A percentile compares a stretch with the other conserved stretches of the same genome.
Evolutionary conservation across 2,888 invertebrate genomes (phyloP).

Genomic region (Tiphia femorata): DNA sequence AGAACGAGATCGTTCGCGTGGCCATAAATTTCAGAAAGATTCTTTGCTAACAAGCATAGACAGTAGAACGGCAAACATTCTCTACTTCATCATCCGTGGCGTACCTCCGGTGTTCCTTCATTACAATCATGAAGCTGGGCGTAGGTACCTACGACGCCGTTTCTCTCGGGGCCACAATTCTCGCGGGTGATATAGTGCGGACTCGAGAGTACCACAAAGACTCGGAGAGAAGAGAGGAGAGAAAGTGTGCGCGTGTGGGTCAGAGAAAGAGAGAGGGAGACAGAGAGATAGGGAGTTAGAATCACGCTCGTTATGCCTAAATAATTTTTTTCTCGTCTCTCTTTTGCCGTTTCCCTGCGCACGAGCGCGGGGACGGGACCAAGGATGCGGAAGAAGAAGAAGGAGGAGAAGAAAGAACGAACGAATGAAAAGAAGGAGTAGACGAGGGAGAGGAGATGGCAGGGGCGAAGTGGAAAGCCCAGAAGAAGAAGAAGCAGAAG

Average conservation of each 20-base stretch:
- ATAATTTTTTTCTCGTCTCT: constrained; percentile 43
- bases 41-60: constrained; percentile 39
- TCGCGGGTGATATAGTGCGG: constrained; percentile 43
- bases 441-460: constrained; percentile 18
- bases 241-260: not conserved
- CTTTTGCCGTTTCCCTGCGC: not conserved
- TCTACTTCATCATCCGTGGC: constrained; percentile 36
- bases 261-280: not conserved
- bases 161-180: constrained; percentile 39
- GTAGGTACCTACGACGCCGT: constrained; percentile 26
- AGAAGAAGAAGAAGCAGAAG: constrained; percentile 36
- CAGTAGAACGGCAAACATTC: constrained; percentile 28
- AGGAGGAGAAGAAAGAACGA: constrained; percentile 6
- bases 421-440: constrained; percentile 3
- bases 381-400: constrained; percentile 10
- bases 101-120: constrained; percentile 32
- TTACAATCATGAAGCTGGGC: constrained; percentile 38
- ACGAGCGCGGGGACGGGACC: not conserved
- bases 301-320: constrained; percentile 44
- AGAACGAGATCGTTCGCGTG: not conserved
- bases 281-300: constrained; percentile 24
- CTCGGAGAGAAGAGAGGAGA: constrained; percentile 4
- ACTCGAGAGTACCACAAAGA: constrained; percentile 45
- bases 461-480: constrained; percentile 17
- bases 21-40: constrained; percentile 14